These are phyloP conservation scores for Myotis yumanensis DNA, from an alignment of 2,113 vertebrate genomes.

Conservation along the genomic window DNA sequence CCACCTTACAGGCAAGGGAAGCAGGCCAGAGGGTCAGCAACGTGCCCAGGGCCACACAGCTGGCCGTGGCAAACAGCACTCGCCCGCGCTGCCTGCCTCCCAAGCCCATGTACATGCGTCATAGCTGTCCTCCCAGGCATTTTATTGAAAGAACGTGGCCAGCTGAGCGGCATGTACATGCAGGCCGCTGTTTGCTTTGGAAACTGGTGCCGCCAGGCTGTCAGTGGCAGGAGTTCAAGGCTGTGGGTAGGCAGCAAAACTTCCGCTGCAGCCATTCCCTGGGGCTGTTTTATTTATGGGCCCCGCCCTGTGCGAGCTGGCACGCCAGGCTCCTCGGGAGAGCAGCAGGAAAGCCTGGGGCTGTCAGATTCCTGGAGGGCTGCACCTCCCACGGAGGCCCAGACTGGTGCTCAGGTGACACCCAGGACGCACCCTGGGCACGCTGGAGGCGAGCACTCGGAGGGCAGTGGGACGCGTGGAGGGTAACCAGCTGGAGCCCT, in stretches of 20 bases:
- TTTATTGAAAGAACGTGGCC: fast-evolving
- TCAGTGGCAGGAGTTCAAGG: neutral
- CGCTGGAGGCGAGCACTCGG: fast-evolving
- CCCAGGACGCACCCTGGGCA: too few relatives aligned
- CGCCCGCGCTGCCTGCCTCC: fast-evolving
- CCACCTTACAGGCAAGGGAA: neutral
- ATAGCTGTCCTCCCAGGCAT: neutral
- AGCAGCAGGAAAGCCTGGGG: neutral
- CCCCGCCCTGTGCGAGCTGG: neutral
- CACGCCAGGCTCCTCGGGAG: fast-evolving
- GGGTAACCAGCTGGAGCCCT: fast-evolving
- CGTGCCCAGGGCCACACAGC: neutral
- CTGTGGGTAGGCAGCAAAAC: fast-evolving
- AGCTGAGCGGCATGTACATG: fast-evolving
- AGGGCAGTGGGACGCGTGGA: fast-evolving
- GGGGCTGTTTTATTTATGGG: fast-evolving
- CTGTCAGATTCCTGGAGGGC: fast-evolving
- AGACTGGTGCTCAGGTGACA: fast-evolving
- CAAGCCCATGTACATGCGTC: fast-evolving
- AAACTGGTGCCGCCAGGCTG: neutral
- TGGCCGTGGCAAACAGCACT: neutral
- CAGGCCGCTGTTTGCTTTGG: neutral
- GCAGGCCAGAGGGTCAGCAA: too few relatives aligned
- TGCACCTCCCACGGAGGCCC: fast-evolving
- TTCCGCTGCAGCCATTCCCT: fast-evolving